Percentiles rank a stretch among this genome's conserved stretches.
These are phyloP conservation scores for Caenorhabditis tropicalis DNA, from an alignment of 1,140 invertebrate species.

Conservation along the genomic window DNA sequence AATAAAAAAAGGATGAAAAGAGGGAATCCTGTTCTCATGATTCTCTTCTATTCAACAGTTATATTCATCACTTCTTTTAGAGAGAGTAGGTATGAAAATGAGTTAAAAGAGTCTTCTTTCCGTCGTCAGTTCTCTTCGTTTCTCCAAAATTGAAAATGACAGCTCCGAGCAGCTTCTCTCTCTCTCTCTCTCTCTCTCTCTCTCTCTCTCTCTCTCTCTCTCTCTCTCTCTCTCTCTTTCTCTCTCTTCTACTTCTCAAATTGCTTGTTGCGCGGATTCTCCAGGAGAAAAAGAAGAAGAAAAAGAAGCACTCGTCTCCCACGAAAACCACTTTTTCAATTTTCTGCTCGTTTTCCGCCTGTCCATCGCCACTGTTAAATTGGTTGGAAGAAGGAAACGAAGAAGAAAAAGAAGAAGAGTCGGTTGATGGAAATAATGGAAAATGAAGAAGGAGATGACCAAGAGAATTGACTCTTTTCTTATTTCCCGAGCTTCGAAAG, in stretches of 20 bases:
- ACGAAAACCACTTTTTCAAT: slow-evolving; percentile 25
- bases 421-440: neutral
- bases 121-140: neutral
- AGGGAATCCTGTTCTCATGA: neutral
- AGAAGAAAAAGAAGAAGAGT: no score
- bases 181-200: neutral
- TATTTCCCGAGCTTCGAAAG: neutral
- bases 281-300: neutral
- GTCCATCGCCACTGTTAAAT: slow-evolving; percentile 19
- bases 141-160: slow-evolving; percentile 40
- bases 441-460: neutral
- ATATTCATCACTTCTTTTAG: neutral
- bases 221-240: neutral
- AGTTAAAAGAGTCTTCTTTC: neutral
- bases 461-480: neutral
- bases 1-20: slow-evolving; percentile 3
- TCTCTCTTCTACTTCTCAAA: slow-evolving; percentile 1
- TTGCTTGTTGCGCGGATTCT: slow-evolving; percentile 41
- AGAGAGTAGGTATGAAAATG: neutral
- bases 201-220: neutral
- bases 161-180: neutral
- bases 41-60: neutral
- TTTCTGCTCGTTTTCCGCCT: neutral
- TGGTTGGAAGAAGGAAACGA: slow-evolving; percentile 38
- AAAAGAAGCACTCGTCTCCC: no score